Evolutionary conservation across 2,888 invertebrate genomes (phyloP).

Genomic region (Rhagonycha lutea): DNA sequence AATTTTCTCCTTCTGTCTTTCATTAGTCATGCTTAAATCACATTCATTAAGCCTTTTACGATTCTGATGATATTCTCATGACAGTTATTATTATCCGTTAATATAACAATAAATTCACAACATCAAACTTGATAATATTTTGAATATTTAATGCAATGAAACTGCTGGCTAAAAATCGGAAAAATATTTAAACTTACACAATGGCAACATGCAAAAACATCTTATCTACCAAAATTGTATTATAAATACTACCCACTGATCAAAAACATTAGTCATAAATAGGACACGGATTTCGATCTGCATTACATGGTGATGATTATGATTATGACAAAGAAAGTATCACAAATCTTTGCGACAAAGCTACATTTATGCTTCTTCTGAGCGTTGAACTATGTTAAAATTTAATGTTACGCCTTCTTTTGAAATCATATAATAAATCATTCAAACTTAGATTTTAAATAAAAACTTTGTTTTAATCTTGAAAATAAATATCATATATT

Average conservation of each 20-base stretch:
- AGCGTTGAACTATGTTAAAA: not conserved
- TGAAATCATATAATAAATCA: not conserved
- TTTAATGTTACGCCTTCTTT: not conserved
- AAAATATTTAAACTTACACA: not conserved
- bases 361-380: not conserved
- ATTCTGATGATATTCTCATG: too few relatives aligned
- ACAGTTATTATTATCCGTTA: too few relatives aligned
- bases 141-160: not conserved
- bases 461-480: not conserved
- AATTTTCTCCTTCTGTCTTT: too few relatives aligned
- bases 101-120: too few relatives aligned
- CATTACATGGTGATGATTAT: not conserved
- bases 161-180: not conserved
- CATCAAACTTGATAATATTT: not conserved
- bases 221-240: not conserved
- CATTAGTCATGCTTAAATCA: too few relatives aligned
- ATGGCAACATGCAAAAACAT: not conserved
- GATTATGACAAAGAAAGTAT: not conserved
- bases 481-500: not conserved
- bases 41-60: too few relatives aligned
- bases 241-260: not conserved
- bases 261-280: not conserved
- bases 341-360: not conserved
- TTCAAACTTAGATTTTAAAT: not conserved
- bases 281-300: not conserved